Conservation (phyloP, 2,888 invertebrate species). For the Pristionchus fissidentatus region DNA sequence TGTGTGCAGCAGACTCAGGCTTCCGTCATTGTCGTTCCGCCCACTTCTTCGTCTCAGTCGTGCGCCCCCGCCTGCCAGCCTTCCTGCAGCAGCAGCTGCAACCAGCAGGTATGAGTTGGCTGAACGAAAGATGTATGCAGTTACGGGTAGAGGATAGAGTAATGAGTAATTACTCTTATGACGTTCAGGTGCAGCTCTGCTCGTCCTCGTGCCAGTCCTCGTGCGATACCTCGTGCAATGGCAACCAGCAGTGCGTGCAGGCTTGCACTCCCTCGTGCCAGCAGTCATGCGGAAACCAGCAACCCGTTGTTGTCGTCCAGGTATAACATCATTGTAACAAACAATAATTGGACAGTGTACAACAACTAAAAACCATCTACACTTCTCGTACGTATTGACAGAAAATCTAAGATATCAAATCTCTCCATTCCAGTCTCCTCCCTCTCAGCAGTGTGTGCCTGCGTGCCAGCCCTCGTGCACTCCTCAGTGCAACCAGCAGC, state of each 20-base stretch:
- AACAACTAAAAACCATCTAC: neutral
- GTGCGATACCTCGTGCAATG: constrained; percentile 52
- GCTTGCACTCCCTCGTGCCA: constrained; percentile 50
- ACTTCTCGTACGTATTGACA: neutral
- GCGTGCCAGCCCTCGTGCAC: constrained; percentile 63
- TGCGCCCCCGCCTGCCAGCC: constrained; percentile 50
- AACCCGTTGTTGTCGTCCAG: constrained; percentile 50
- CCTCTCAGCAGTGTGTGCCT: constrained; percentile 56
- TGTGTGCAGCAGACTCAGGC: constrained; percentile 63
- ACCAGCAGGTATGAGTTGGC: constrained; percentile 43
- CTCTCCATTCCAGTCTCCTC: constrained; percentile 26
- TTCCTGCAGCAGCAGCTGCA: constrained; percentile 49
- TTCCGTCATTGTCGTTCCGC: constrained; percentile 54
- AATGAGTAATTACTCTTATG: neutral
- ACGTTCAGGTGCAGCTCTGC: constrained; percentile 49
- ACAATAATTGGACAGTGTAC: neutral
- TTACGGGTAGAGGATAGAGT: no score
- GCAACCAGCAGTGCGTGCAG: constrained; percentile 50
- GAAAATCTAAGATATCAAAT: no score
- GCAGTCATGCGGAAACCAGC: constrained; percentile 51
- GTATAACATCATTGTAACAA: neutral
- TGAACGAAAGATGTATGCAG: neutral
- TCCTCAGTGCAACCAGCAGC: constrained; percentile 62
- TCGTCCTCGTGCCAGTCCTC: constrained; percentile 54
- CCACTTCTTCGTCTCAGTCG: constrained; percentile 45